phyloP scores from a whole-genome alignment of 2,888 invertebrate species.

The Thymelicus lineola region DNA sequence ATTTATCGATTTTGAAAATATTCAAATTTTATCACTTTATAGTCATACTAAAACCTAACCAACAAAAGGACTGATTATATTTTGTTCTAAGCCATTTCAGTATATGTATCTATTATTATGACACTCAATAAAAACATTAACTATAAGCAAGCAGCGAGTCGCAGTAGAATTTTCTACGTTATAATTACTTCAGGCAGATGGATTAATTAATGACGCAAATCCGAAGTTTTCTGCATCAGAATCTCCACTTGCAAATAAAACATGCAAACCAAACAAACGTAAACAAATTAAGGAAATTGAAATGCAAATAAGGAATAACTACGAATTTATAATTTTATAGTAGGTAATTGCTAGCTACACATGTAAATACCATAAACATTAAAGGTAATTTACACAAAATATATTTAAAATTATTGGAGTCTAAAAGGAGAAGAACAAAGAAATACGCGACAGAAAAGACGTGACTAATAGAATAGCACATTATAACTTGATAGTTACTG shows the following conservation, averaged over 20 bases:
- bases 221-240: conserved; percentile 11
- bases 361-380: no score
- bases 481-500: background rate
- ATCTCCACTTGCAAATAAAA: background rate
- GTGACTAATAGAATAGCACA: background rate
- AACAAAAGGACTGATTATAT: no score
- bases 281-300: background rate
- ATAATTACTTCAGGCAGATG: background rate
- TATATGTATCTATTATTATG: no score
- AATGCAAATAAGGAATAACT: background rate
- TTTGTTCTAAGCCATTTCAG: no score
- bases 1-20: background rate
- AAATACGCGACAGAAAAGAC: background rate
- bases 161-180: no score
- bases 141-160: no score
- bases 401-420: no score
- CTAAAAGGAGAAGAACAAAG: no score
- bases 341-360: background rate
- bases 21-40: no score
- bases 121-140: no score
- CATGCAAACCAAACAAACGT: background rate
- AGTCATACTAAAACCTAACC: no score
- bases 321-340: background rate
- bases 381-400: no score
- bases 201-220: conserved; percentile 8